These are phyloP conservation scores for Oscheius sp. DNA, from an alignment of 2,888 invertebrate genomes.

Conservation along the genomic window DNA sequence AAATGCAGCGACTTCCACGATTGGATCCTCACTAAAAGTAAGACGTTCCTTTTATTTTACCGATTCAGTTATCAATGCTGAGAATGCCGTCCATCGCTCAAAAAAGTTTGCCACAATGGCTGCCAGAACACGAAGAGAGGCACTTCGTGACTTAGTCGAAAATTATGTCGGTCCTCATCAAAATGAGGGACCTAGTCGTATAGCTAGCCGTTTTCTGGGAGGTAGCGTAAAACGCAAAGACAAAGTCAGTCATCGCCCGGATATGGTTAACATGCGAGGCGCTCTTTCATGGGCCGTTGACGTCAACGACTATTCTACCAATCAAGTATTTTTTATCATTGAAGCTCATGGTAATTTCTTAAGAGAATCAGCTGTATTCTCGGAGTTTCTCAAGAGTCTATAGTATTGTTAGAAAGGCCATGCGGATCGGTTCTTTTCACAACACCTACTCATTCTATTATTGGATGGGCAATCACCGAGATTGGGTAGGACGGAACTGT, in stretches of 20 bases:
- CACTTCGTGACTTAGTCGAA: constrained; percentile 82
- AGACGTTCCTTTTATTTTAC: too few species aligned
- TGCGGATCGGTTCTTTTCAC: constrained; percentile 86
- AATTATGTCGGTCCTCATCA: constrained; percentile 68
- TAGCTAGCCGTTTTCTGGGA: constrained; percentile 67
- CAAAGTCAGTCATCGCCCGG: constrained; percentile 79
- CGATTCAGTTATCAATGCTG: constrained; percentile 89
- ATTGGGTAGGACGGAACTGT: constrained; percentile 45
- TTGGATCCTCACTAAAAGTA: constrained; percentile 87
- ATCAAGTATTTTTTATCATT: constrained; percentile 33
- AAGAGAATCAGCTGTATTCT: constrained; percentile 44
- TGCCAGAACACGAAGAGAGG: constrained; percentile 90
- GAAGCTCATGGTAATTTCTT: background rate
- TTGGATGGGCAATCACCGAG: constrained; percentile 77
- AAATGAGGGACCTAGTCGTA: constrained; percentile 67
- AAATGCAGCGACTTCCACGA: constrained; percentile 93
- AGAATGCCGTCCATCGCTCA: constrained; percentile 92
- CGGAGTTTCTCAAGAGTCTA: constrained; percentile 82
- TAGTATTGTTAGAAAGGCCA: constrained; percentile 86
- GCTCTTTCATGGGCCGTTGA: constrained; percentile 73
- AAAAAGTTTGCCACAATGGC: constrained; percentile 98
- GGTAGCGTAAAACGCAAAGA: constrained; percentile 76
- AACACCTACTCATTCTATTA: constrained; percentile 83
- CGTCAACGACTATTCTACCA: constrained; percentile 71
- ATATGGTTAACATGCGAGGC: constrained; percentile 71